A percentile compares a stretch with the other conserved stretches of the same genome.
Conservation (phyloP, 2,888 invertebrate species). For the Plutella xylostella region DNA sequence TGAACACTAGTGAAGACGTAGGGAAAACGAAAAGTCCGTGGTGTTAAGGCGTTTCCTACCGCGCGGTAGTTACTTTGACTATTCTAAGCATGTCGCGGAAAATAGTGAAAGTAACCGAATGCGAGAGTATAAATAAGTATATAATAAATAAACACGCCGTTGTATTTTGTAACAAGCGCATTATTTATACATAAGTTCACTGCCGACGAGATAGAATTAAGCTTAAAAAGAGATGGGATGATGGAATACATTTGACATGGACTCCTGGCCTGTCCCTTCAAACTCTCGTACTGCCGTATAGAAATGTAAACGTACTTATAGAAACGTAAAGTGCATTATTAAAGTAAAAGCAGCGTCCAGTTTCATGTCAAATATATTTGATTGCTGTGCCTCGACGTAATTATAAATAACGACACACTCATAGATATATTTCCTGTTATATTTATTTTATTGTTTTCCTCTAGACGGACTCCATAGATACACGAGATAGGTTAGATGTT, state of each 20-base stretch:
- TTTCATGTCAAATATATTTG: neutral
- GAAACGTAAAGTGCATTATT: neutral
- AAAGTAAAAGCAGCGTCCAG: neutral
- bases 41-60: too few relatives aligned
- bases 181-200: conserved; percentile 35
- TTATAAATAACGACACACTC: conserved; percentile 39
- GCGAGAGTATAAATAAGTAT: neutral
- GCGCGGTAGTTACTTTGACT: too few relatives aligned
- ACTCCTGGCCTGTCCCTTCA: too few relatives aligned
- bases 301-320: too few relatives aligned
- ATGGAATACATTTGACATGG: neutral
- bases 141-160: conserved; percentile 3
- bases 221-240: neutral
- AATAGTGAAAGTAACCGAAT: too few relatives aligned
- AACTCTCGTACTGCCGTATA: too few relatives aligned
- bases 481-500: conserved; percentile 43
- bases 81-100: too few relatives aligned
- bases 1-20: too few relatives aligned
- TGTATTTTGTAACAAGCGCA: conserved; percentile 24
- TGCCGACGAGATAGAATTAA: conserved; percentile 31
- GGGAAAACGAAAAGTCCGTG: too few relatives aligned
- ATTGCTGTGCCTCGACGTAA: conserved; percentile 28
- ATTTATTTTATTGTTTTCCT: conserved; percentile 28
- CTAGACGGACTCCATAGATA: conserved; percentile 33
- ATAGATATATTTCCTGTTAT: conserved; percentile 28